These are phyloP conservation scores for Hemicordylus capensis DNA, from an alignment of 2,113 vertebrate species.

Conservation along the genomic window DNA sequence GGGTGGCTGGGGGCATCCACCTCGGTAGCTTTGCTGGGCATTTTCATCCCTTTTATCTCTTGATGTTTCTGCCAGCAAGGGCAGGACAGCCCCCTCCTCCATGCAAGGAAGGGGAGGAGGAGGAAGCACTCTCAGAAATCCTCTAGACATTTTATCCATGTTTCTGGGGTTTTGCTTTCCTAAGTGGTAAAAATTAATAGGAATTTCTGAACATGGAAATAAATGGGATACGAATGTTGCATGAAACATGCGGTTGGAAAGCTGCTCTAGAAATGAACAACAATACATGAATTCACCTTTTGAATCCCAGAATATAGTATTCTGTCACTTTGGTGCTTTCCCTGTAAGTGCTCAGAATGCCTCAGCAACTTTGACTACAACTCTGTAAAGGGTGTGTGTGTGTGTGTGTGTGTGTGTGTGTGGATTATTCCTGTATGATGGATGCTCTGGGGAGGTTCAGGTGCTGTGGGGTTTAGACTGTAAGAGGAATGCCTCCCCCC, in stretches of 20 bases:
- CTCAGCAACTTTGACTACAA: neutral
- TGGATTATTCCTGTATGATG: neutral
- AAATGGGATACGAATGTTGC: neutral
- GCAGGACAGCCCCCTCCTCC: neutral
- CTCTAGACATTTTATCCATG: too few species aligned
- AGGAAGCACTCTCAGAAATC: too few species aligned
- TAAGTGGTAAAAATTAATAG: neutral
- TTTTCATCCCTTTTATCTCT: neutral
- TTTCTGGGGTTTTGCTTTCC: neutral
- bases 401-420: too few species aligned
- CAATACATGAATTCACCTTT: neutral
- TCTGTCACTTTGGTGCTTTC: neutral
- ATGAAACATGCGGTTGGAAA: neutral
- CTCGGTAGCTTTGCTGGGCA: neutral
- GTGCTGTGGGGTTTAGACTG: too few species aligned
- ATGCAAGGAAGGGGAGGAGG: neutral
- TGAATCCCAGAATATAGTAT: neutral
- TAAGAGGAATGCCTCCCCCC: too few species aligned
- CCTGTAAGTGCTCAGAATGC: neutral
- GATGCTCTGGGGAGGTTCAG: neutral
- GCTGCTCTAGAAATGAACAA: neutral
- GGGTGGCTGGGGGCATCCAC: neutral
- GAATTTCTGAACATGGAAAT: neutral
- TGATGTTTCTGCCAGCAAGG: neutral
- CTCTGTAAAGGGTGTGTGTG: too few species aligned